Conservation (phyloP, 2,797 vertebrate species). For the Enteromius unitaeniatus region DNA sequence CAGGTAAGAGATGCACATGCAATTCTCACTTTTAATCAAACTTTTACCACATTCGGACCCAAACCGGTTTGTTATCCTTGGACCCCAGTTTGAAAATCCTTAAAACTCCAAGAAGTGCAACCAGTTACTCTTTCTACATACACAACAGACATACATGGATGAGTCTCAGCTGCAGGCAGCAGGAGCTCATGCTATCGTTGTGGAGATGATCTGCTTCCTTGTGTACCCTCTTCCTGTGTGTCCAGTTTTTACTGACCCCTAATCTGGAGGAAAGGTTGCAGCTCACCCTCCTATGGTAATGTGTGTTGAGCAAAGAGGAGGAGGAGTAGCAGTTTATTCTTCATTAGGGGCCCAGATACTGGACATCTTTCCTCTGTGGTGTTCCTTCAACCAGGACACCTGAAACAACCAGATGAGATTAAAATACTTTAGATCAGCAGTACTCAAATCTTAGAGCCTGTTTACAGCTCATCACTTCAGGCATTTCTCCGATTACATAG, state of each 20-base stretch:
- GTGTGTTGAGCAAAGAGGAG: not conserved
- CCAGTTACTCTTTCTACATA: slow-evolving; percentile 8
- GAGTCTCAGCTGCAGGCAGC: slow-evolving; percentile 32
- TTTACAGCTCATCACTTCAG: not conserved
- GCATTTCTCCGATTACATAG: not conserved
- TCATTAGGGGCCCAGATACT: slow-evolving; percentile 55
- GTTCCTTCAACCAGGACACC: slow-evolving; percentile 14
- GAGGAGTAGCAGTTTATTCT: slow-evolving; percentile 45
- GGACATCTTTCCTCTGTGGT: slow-evolving; percentile 25
- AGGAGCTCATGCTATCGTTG: slow-evolving; percentile 24
- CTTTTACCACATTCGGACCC: not conserved
- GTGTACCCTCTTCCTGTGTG: slow-evolving; percentile 47
- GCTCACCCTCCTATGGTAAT: slow-evolving; percentile 21
- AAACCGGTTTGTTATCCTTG: not conserved
- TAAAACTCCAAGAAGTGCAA: not conserved
- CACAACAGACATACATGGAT: slow-evolving; percentile 18
- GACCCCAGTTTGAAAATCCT: not conserved
- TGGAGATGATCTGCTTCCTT: slow-evolving; percentile 32
- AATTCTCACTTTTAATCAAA: not conserved
- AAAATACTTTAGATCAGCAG: slow-evolving; percentile 1
- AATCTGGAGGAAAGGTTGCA: slow-evolving; percentile 62
- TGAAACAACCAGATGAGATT: slow-evolving; percentile 23
- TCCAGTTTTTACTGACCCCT: slow-evolving; percentile 51
- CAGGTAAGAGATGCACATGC: slow-evolving; percentile 80
- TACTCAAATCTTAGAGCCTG: not conserved